Percentiles rank a stretch among this genome's conserved stretches.
These are phyloP conservation scores for Erinaceus europaeus DNA, from an alignment of 2,113 vertebrate species.

Conservation along the genomic window DNA sequence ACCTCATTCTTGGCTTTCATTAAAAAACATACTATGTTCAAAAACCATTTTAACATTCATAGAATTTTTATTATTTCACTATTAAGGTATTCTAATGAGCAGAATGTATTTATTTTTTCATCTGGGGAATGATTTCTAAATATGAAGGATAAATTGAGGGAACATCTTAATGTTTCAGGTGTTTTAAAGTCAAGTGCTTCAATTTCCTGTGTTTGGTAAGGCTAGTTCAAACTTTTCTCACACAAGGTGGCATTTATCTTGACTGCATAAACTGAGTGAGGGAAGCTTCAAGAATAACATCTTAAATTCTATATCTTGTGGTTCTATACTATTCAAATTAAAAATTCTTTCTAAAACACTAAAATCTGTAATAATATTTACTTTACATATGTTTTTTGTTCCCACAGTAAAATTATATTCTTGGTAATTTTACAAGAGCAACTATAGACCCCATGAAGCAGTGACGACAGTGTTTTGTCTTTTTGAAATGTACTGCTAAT, in stretches of 20 bases:
- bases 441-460: conserved; percentile 63
- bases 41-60: background rate
- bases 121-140: conserved; percentile 9
- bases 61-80: background rate
- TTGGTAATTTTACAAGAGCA: conserved; percentile 77
- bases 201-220: background rate
- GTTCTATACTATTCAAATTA: conserved; percentile 51
- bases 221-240: background rate
- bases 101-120: conserved; percentile 12
- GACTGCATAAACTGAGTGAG: background rate
- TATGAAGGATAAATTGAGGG: background rate
- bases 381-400: conserved; percentile 83
- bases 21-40: background rate
- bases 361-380: conserved; percentile 82
- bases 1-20: background rate
- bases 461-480: conserved; percentile 66
- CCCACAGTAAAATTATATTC: conserved; percentile 78
- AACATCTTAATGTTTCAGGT: background rate
- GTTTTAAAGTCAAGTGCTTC: background rate
- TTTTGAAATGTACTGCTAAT: conserved; percentile 78
- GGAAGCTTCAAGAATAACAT: background rate
- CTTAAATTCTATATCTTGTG: background rate
- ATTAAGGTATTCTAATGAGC: background rate
- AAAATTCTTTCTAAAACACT: conserved; percentile 67
- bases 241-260: background rate